Conservation (phyloP, 2,888 invertebrate species). For the Chrysina gloriosa region DNA sequence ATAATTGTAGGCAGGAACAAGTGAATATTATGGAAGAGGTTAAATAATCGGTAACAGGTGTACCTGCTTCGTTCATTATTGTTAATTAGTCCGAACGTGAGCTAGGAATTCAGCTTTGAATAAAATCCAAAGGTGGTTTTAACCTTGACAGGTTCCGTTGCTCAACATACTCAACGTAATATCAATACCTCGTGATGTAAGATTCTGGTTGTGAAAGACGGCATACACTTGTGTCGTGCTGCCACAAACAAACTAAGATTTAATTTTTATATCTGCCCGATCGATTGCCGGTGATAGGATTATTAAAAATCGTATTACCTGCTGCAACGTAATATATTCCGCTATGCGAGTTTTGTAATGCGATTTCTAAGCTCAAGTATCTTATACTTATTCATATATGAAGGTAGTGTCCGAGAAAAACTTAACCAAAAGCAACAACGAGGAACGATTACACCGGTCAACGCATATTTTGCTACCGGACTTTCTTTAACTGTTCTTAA, state of each 20-base stretch:
- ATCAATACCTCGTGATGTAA: conserved; percentile 41
- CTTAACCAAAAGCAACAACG: too few species aligned
- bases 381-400: too few species aligned
- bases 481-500: too few species aligned
- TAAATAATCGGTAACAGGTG: conserved; percentile 37
- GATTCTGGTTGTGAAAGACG: conserved; percentile 34
- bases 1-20: conserved; percentile 5
- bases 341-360: neutral
- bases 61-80: conserved; percentile 6
- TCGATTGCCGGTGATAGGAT: neutral
- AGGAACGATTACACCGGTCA: too few species aligned
- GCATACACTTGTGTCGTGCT: conserved; percentile 40
- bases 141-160: conserved; percentile 40
- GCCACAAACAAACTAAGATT: conserved; percentile 38
- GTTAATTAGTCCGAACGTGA: conserved; percentile 24
- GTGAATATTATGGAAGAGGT: conserved; percentile 4
- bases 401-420: too few species aligned
- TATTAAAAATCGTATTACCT: neutral
- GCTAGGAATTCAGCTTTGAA: conserved; percentile 26
- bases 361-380: too few species aligned
- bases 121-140: conserved; percentile 37
- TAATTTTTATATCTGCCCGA: conserved; percentile 42
- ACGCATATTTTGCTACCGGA: too few species aligned
- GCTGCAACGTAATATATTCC: neutral
- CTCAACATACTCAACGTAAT: conserved; percentile 43